Evolutionary conservation across 2,888 invertebrate species (phyloP), one percentile per base, ranked within the genome.

Genomic region (Helleia helle): DNA sequence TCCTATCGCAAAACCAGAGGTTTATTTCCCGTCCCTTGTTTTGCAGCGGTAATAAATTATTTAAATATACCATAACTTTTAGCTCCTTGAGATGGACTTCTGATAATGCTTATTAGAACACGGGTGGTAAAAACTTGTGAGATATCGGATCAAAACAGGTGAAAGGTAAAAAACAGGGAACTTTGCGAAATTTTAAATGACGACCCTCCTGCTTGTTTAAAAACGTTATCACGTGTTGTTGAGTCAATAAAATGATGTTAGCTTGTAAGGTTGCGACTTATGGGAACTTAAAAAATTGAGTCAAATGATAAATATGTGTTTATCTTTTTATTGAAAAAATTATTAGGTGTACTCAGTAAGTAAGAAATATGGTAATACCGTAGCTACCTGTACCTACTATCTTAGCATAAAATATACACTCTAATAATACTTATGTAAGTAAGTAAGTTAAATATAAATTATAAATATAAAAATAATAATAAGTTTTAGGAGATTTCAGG

Each of bases 51-150:
- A 56, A 80, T 84, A 80, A 76, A 79, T 83, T 79, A 65, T 75
- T 68, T 73, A 76, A 81, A 81, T 77, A 77, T 71, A 58, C 77
- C 66, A 81, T 80, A 83, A 73, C 69, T 81, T 84, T 80, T 71
- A 64, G 71, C 74, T 74, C 64, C 72, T 62, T 66, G 56, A 79
- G 83, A 84, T 83, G 58, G 52, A 49, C 46, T 34, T 43, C 46
- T 53, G 83, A 84, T 83, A 80, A 75, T 67, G 72, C 65, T 74
- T 74, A 77, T 80, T 80, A 80, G 76, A 76, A 66, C 73, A 64
- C 65, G 72, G 77, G 75, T 71, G 81, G 77, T 70, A 74, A n/a
- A n/a, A n/a, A 64, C 59, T 44, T 58, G 65, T 67, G 68, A 68
- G 63, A 68, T 71, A 73, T 69, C 65, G 55, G 55, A 49, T 60